Conservation (phyloP, 2,797 vertebrate species). For the Prionace glauca region DNA sequence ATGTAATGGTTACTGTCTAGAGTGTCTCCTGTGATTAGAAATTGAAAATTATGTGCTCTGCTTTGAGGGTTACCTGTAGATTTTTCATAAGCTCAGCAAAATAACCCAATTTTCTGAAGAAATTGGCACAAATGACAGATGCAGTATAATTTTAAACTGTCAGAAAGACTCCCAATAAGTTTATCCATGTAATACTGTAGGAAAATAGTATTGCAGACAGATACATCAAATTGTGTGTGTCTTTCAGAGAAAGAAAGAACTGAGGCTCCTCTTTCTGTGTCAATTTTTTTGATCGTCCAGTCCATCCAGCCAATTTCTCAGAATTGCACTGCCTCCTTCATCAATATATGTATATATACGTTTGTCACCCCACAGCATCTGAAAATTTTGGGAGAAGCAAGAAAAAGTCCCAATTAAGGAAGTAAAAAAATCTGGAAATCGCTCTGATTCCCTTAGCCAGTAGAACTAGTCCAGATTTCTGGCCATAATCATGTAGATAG, state of each 20-base stretch:
- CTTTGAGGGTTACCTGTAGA: neutral
- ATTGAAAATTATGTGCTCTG: neutral
- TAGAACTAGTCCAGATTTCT: neutral
- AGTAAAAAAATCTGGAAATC: neutral
- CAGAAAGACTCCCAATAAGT: neutral
- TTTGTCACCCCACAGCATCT: neutral
- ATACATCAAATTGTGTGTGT: neutral
- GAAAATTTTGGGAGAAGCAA: neutral
- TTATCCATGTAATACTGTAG: neutral
- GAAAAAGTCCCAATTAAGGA: neutral
- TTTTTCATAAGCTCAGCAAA: neutral
- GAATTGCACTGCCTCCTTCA: neutral
- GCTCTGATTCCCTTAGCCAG: neutral
- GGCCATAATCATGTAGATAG: neutral
- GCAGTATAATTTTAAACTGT: neutral
- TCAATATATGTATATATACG: neutral
- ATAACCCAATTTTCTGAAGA: neutral
- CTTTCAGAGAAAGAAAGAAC: neutral
- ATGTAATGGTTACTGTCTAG: neutral
- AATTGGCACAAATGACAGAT: neutral
- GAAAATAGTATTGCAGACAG: neutral
- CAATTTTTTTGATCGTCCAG: neutral
- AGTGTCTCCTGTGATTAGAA: neutral
- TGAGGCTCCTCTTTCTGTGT: neutral
- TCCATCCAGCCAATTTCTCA: neutral